Evolutionary conservation across 2,888 invertebrate genomes (phyloP).

Genomic region (Aethes cnicana): DNA sequence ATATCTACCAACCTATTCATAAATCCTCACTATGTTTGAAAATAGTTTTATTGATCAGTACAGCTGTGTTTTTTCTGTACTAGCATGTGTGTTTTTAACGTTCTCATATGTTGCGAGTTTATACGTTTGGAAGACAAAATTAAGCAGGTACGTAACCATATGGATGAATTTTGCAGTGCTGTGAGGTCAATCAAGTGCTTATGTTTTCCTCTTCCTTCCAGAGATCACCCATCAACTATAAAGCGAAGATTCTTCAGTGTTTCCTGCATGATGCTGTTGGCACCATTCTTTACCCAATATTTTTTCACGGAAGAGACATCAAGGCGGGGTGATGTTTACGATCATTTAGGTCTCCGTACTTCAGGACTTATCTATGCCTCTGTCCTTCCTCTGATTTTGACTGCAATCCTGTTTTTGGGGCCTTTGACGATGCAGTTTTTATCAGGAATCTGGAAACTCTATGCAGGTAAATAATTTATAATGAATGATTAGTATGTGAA

Average conservation of each 20-base stretch:
- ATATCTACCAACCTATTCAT: not conserved
- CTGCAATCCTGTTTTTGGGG: constrained; percentile 91
- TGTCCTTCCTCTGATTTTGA: constrained; percentile 88
- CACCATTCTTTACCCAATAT: constrained; percentile 89
- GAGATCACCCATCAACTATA: constrained; percentile 94
- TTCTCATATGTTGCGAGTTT: constrained; percentile 92
- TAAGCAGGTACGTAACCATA: constrained; percentile 83
- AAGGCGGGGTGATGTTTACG: constrained; percentile 84
- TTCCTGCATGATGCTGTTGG: constrained; percentile 89
- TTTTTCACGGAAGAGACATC: constrained; percentile 85
- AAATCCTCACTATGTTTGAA: constrained; percentile 9
- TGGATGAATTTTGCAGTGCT: not conserved
- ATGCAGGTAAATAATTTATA: constrained; percentile 79
- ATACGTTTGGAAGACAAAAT: constrained; percentile 91
- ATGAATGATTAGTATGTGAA: not conserved
- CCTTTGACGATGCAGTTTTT: constrained; percentile 88
- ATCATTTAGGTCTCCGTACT: constrained; percentile 88
- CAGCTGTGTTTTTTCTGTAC: constrained; percentile 83
- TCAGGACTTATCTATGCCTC: constrained; percentile 88
- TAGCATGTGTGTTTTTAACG: constrained; percentile 89
- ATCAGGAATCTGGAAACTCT: constrained; percentile 86
- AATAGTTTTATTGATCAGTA: constrained; percentile 49
- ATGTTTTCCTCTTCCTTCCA: constrained; percentile 64
- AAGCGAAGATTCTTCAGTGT: constrained; percentile 94
- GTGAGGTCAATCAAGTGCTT: not conserved